Base-by-base conservation (phyloP, 2,888 invertebrate species). In the Ichneumon xanthorius region DNA sequence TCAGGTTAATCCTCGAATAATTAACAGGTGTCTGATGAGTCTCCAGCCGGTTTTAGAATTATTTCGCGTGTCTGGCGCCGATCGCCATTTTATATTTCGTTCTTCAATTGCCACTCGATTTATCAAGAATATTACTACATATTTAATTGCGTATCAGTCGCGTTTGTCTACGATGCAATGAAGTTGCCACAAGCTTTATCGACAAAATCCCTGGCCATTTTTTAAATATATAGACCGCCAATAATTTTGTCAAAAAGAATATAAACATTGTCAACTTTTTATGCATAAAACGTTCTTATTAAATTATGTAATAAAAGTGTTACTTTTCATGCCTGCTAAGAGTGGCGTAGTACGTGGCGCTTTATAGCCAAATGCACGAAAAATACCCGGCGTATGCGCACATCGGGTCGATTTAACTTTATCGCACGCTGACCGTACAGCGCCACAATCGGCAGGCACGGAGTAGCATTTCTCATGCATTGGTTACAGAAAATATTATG, bases 1-100 rank as follows among this genome's bases (percentile, higher is more conserved):
- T 11, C 71, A 53, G 30, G 71, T 80, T 80, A 77, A 72, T 22
- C 19, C 9, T 11, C 55, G 48, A 76, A 80, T 76, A 76, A 76
- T 76, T 67, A 50, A 76, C 5, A 45, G 14, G 45, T 7, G 50
- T 67, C 26, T 11, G 65, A 53, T 37, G 50, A 50, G 50, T 26
- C 9, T 16, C 19, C 37, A 22, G 7, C 58, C 30, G 37, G 37
- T 72, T 72, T 72, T 65, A 63, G 11, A 72, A 53, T 50, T 45
- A n/a, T 30, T 4, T 19, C 5, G 40, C 22, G n/a, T 65, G 70
- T 71, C 68, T 82, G 63, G 33, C 55, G 58, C 53, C 40, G 53
- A 55, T 67, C 48, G 48, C 2, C 40, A 58, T 76, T 76, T 76
- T 80, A 37, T 22, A 22, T 11, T 75, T 22, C 67, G 9, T 50